These are phyloP conservation scores for Epizoanthus rinbou DNA, from an alignment of 92 coral and sea anemone species.

Conservation along the genomic window DNA sequence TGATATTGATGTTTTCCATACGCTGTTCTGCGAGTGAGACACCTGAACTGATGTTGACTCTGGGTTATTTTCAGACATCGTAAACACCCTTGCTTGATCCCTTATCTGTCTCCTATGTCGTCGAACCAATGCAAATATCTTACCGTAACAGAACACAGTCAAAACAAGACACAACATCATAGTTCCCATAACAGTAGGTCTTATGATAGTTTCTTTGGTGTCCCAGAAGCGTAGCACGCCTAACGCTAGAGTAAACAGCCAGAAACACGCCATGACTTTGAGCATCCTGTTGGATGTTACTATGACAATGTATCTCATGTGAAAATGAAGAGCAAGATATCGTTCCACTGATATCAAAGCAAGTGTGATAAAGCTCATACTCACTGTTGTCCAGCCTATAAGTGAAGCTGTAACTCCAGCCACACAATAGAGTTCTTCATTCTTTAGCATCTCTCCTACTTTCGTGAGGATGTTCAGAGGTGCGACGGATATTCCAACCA, in stretches of 20 bases:
- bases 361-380: neutral
- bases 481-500: neutral
- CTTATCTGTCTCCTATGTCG: neutral
- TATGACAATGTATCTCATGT: conserved; percentile 27
- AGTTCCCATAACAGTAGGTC: neutral
- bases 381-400: neutral
- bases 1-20: neutral
- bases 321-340: conserved; percentile 31
- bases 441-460: neutral
- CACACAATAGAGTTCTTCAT: neutral
- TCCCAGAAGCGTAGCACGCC: neutral
- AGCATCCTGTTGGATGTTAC: conserved; percentile 24
- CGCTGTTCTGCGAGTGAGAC: neutral
- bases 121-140: neutral
- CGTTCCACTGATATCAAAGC: conserved; percentile 33
- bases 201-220: neutral
- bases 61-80: neutral
- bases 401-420: neutral
- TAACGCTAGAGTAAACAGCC: conserved; percentile 5
- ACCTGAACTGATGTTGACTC: neutral
- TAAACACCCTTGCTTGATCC: neutral
- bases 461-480: neutral
- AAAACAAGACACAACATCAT: neutral
- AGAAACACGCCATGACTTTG: neutral
- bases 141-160: neutral